Percentiles rank a stretch among this genome's conserved stretches.
Conservation (phyloP, 2,888 invertebrate species). For the Pyrgus malvae region DNA sequence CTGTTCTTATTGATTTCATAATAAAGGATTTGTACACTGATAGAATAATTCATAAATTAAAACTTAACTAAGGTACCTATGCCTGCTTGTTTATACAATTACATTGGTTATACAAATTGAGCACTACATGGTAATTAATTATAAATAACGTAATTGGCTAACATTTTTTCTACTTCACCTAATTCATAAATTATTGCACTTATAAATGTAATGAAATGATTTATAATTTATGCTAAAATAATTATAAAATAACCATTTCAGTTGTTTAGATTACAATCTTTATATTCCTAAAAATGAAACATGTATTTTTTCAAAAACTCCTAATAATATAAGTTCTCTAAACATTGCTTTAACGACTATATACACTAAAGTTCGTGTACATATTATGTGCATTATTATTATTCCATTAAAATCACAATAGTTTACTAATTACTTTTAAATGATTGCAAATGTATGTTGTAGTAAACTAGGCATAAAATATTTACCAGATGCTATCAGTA, state of each 20-base stretch:
- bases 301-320: too few species aligned
- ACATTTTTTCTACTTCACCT: conserved; percentile 2
- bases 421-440: neutral
- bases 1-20: too few species aligned
- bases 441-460: too few species aligned
- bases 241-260: too few species aligned
- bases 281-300: too few species aligned
- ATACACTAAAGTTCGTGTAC: neutral
- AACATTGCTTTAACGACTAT: neutral
- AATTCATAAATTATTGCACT: conserved; percentile 18
- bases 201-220: too few species aligned
- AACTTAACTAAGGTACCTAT: too few species aligned
- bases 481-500: neutral
- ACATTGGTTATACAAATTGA: conserved; percentile 1
- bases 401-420: neutral
- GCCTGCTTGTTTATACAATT: too few species aligned
- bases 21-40: too few species aligned
- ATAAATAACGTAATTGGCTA: conserved; percentile 10
- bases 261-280: too few species aligned
- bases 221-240: neutral
- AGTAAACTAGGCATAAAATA: neutral
- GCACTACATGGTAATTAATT: neutral
- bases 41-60: too few species aligned
- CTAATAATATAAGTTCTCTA: too few species aligned
- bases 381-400: neutral